Conservation (phyloP, 1,140 invertebrate species). For the Hyposmocoma kahamanoa region DNA sequence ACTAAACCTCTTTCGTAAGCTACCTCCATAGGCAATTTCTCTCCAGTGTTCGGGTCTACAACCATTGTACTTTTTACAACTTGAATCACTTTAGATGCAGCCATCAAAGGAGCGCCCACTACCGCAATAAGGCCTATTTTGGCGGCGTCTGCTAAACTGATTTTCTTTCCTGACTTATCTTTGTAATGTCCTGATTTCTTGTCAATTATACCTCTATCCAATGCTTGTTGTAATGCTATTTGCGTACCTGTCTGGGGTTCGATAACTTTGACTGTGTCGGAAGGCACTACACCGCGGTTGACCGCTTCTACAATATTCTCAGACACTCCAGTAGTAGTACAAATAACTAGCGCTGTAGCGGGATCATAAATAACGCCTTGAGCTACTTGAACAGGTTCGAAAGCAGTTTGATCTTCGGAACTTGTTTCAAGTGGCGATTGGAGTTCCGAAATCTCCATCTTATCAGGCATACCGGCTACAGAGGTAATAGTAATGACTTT, state of each 20-base stretch:
- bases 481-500: constrained; percentile 78
- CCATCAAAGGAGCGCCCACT: constrained; percentile 80
- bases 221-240: constrained; percentile 84
- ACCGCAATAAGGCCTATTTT: constrained; percentile 83
- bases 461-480: constrained; percentile 77
- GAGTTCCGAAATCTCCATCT: constrained; percentile 77
- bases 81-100: constrained; percentile 76
- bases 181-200: constrained; percentile 81
- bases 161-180: constrained; percentile 77
- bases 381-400: constrained; percentile 80
- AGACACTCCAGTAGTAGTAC: constrained; percentile 80
- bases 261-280: constrained; percentile 81
- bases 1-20: constrained; percentile 86
- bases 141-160: constrained; percentile 83
- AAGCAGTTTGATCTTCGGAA: constrained; percentile 71
- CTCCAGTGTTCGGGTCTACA: constrained; percentile 84
- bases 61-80: constrained; percentile 76
- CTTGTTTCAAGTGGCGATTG: constrained; percentile 40
- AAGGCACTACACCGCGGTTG: constrained; percentile 78
- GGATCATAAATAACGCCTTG: constrained; percentile 85
- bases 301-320: constrained; percentile 81
- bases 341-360: constrained; percentile 81
- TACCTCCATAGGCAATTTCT: constrained; percentile 84
- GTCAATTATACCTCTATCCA: constrained; percentile 84
- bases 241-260: constrained; percentile 83